Base-by-base conservation (phyloP, 2,888 invertebrate genomes). In the Dusona sp. region DNA sequence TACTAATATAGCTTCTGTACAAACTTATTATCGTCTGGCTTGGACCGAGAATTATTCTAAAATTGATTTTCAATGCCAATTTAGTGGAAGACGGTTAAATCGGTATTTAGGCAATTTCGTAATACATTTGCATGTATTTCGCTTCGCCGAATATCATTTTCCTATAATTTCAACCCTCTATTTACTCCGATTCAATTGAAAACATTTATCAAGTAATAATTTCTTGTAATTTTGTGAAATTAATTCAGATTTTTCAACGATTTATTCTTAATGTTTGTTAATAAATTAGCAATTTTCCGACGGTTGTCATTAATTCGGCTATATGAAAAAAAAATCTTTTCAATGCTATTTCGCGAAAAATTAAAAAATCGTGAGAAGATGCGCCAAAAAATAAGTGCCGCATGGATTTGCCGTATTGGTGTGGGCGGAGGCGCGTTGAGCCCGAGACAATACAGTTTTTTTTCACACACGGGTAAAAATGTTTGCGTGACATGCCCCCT, bases 401-500 rank as follows among this genome's bases (percentile, higher is more conserved):
- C 36, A 67, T 29, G 33, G 64, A 13, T 61, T 61, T 19, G 61
- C 8, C 29, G 42, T 25, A 19, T 22, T 38, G 1, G 54, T 25
- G 51, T 29, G 33, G 33, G 57, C 73, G 45, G 79, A 57, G 73
- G 67, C 74, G 79, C 54, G 16, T 54, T 73, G 22, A 73, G 67
- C 83, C 70, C 42, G 75, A 70, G 90, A 88, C 91, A 91, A 92
- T 91, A 90, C 86, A 88, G 87, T 91, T 91, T 92, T 64, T 77
- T 77, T 64, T 51, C 38, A 29, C 61, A 38, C 91, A 87, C 87
- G 91, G 90, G 89, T 89, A 92, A 93, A 92, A 92, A 92, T 92
- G 90, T 61, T 73, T 90, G 89, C 90, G 88, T 88, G 90, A 90
- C 92, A 90, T 91, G 91, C 90, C 90, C 89, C 90, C 90, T 91